Percentiles rank a stretch among this genome's conserved stretches.
Evolutionary conservation across 2,797 vertebrate species (phyloP).

Genomic region (Pseudochirops cupreus): DNA sequence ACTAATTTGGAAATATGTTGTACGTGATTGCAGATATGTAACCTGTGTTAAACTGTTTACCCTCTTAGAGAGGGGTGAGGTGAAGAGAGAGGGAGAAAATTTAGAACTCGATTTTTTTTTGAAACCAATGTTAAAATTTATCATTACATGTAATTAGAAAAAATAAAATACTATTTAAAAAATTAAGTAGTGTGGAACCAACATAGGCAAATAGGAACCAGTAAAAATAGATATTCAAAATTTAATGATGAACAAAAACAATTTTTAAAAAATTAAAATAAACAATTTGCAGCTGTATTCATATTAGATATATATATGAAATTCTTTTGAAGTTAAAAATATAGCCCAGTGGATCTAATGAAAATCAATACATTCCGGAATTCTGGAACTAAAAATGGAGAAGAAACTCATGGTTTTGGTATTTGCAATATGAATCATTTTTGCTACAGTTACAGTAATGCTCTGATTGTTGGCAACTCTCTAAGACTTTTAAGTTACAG

Average conservation of each 20-base stretch:
- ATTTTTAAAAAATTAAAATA: background rate
- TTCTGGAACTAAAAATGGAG: constrained; percentile 18
- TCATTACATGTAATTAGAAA: background rate
- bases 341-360: background rate
- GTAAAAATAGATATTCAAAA: background rate
- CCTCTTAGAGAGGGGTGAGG: background rate
- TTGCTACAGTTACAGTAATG: background rate
- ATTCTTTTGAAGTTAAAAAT: background rate
- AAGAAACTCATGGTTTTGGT: background rate
- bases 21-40: background rate
- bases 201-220: background rate
- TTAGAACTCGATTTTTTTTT: background rate
- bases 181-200: background rate
- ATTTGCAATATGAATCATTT: constrained; percentile 12
- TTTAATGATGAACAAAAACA: background rate
- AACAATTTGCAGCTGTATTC: background rate
- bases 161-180: background rate
- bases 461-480: background rate
- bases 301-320: background rate
- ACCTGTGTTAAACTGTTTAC: background rate
- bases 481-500: background rate
- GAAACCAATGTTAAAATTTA: background rate
- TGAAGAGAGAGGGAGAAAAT: background rate
- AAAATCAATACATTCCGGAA: background rate
- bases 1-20: background rate